Evolutionary conservation across 1,140 invertebrate species (phyloP).

Genomic region (Bemisia tabaci): DNA sequence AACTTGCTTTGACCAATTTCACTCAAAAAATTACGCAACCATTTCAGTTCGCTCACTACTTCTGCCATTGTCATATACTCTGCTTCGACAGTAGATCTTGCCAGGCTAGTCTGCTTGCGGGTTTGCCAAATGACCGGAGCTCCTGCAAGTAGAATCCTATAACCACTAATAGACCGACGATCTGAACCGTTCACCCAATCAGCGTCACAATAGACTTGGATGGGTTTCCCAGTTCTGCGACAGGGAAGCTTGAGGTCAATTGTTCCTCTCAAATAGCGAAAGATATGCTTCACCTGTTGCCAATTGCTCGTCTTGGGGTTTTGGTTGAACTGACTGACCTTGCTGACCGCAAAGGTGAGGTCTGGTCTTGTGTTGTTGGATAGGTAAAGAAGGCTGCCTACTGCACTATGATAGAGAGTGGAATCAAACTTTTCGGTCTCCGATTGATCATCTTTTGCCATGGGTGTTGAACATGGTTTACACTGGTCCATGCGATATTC

Average conservation of each 20-base stretch:
- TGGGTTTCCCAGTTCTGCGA: background rate
- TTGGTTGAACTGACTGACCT: conserved; percentile 14
- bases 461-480: background rate
- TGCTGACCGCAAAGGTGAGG: conserved; percentile 18
- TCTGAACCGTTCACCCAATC: background rate
- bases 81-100: background rate
- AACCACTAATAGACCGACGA: background rate
- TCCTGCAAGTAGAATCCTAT: background rate
- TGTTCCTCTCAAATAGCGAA: conserved; percentile 23
- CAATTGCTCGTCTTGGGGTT: conserved; percentile 18
- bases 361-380: conserved; percentile 17
- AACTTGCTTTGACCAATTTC: background rate
- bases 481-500: background rate
- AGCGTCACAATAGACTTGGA: background rate
- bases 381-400: conserved; percentile 16
- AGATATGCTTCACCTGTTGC: conserved; percentile 20
- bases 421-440: background rate
- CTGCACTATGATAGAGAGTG: conserved; percentile 16
- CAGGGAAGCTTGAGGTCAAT: conserved; percentile 15
- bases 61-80: background rate
- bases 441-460: background rate
- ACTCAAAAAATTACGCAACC: background rate
- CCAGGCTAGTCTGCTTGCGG: background rate
- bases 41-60: background rate
- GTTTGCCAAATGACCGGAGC: conserved; percentile 21